phyloP scores from a whole-genome alignment of 2,113 vertebrate species.

The Synodontis membranacea region DNA sequence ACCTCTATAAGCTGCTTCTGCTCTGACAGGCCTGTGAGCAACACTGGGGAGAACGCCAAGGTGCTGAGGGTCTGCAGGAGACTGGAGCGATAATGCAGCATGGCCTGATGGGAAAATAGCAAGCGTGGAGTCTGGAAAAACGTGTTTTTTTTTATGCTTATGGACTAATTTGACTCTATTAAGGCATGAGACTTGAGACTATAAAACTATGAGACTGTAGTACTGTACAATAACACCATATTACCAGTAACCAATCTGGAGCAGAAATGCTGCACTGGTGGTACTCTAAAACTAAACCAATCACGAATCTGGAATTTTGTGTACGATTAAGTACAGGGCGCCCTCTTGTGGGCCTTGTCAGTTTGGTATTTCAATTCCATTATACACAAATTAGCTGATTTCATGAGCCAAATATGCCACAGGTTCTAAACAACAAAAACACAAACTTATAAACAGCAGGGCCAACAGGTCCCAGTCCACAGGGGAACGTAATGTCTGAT shows the following conservation, averaged over 20 bases:
- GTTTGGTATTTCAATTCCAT: not conserved
- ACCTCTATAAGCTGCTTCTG: constrained; percentile 88
- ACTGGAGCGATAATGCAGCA: constrained; percentile 85
- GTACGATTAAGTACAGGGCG: not conserved
- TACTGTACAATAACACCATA: not conserved
- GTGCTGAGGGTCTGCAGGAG: constrained; percentile 82
- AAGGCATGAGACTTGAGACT: not conserved
- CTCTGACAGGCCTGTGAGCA: constrained; percentile 79
- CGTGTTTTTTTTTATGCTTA: not conserved
- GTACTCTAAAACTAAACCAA: not conserved
- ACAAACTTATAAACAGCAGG: not conserved
- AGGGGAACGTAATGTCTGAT: not conserved
- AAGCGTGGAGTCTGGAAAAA: not conserved
- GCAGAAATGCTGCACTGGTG: not conserved
- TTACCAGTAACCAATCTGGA: not conserved
- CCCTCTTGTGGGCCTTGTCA: constrained; percentile 16
- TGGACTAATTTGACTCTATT: not conserved
- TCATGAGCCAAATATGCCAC: not conserved
- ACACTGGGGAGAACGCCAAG: constrained; percentile 77
- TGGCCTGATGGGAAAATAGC: constrained; percentile 67
- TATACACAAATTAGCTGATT: not conserved
- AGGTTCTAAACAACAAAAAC: not conserved
- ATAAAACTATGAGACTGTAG: not conserved
- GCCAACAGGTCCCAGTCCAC: too few species aligned
- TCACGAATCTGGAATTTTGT: not conserved